These are phyloP conservation scores for Anoplolepis gracilipes DNA, from an alignment of 1,140 invertebrate genomes.

Conservation along the genomic window DNA sequence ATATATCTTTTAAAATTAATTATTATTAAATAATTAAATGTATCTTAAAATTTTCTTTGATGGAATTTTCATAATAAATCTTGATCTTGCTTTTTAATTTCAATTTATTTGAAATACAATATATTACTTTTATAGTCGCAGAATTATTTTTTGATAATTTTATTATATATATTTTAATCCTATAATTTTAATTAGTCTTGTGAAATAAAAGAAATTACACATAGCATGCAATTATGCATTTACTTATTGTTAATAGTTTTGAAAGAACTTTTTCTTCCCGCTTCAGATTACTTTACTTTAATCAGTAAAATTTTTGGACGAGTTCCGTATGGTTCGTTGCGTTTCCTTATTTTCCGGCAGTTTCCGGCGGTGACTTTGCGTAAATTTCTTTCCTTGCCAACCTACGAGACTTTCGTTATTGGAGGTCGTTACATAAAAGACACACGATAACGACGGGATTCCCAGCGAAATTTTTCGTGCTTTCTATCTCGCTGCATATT, in stretches of 20 bases:
- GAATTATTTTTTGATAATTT: background rate
- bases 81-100: background rate
- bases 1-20: background rate
- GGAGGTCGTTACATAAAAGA: conserved; percentile 39
- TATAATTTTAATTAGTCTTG: background rate
- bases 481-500: background rate
- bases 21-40: too few relatives aligned
- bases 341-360: conserved; percentile 54
- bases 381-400: conserved; percentile 47
- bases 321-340: conserved; percentile 47
- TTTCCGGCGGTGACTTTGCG: conserved; percentile 40
- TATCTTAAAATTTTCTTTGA: too few relatives aligned
- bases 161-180: background rate
- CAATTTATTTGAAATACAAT: background rate
- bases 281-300: conserved; percentile 33
- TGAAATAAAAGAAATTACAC: conserved; percentile 10
- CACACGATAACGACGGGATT: background rate
- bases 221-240: conserved; percentile 21
- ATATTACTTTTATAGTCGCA: background rate
- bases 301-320: conserved; percentile 28
- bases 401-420: conserved; percentile 33
- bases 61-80: too few relatives aligned
- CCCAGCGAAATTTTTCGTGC: conserved; percentile 26
- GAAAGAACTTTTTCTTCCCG: background rate
- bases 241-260: conserved; percentile 31